Evolutionary conservation across 2,888 invertebrate species (phyloP).

Genomic region (Neocrepidodera transversa): DNA sequence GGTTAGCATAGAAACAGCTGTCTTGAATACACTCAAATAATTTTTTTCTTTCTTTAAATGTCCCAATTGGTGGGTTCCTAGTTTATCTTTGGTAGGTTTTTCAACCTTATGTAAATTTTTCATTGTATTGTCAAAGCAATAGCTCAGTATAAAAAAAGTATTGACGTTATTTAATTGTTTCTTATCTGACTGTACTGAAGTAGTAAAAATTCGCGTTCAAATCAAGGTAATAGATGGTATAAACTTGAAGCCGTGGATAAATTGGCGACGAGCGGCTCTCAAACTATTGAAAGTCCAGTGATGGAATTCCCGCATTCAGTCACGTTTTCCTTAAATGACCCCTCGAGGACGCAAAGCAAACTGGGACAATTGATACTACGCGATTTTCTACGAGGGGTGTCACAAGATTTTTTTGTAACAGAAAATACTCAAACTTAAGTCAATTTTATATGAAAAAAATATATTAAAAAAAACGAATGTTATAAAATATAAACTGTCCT

Average conservation of each 20-base stretch:
- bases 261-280: background rate
- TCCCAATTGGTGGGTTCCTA: too few relatives aligned
- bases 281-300: slow-evolving; percentile 17
- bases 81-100: too few relatives aligned
- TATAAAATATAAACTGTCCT: too few relatives aligned
- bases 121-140: too few relatives aligned
- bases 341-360: slow-evolving; percentile 45
- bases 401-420: background rate
- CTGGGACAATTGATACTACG: slow-evolving; percentile 45
- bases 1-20: too few relatives aligned
- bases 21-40: too few relatives aligned
- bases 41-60: too few relatives aligned
- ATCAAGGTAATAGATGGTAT: slow-evolving; percentile 5
- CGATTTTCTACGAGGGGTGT: background rate
- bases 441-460: too few relatives aligned
- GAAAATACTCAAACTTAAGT: too few relatives aligned
- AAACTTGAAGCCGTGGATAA: slow-evolving; percentile 7
- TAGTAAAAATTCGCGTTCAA: slow-evolving; percentile 5
- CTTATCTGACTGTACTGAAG: background rate
- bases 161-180: background rate
- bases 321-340: slow-evolving; percentile 47
- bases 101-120: too few relatives aligned
- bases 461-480: too few relatives aligned
- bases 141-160: too few relatives aligned
- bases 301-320: slow-evolving; percentile 40